These are phyloP conservation scores for Diarsia rubi DNA, from an alignment of 2,888 invertebrate genomes.

Conservation along the genomic window DNA sequence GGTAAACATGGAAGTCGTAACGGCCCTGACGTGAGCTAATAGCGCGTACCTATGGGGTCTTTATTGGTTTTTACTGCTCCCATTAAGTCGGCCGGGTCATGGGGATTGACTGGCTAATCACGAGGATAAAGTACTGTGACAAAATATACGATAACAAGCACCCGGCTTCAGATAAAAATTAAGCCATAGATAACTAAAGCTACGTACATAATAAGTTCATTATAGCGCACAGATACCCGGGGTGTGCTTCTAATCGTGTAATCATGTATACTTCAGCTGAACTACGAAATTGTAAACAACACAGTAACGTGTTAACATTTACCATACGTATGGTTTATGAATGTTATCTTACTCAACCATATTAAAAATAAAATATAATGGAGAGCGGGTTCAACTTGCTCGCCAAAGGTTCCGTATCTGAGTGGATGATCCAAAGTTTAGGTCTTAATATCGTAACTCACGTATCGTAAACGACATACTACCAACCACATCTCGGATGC, in stretches of 20 bases:
- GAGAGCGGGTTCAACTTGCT: conserved; percentile 13
- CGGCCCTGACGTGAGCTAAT: conserved; percentile 53
- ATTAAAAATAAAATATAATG: conserved; percentile 54
- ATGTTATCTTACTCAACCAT: conserved; percentile 62
- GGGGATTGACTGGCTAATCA: conserved; percentile 72
- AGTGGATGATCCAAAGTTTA: background rate
- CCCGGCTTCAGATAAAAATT: conserved; percentile 70
- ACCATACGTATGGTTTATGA: conserved; percentile 72
- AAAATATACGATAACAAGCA: conserved; percentile 67
- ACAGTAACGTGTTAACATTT: conserved; percentile 70
- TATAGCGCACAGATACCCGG: conserved; percentile 60
- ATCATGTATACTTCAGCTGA: conserved; percentile 68
- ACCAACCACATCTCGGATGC: background rate
- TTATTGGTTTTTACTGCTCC: conserved; percentile 75
- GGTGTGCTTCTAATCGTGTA: conserved; percentile 66
- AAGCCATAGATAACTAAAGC: conserved; percentile 69
- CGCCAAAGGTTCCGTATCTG: conserved; percentile 13
- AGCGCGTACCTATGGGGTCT: conserved; percentile 59
- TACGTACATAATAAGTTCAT: conserved; percentile 69
- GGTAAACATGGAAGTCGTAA: conserved; percentile 52
- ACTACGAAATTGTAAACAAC: conserved; percentile 73
- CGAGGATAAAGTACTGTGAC: conserved; percentile 67
- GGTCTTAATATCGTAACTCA: background rate
- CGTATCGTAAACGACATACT: background rate
- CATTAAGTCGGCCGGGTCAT: conserved; percentile 68